These are phyloP conservation scores for Coracopsis vasa DNA, from an alignment of 2,113 vertebrate genomes.

Conservation along the genomic window DNA sequence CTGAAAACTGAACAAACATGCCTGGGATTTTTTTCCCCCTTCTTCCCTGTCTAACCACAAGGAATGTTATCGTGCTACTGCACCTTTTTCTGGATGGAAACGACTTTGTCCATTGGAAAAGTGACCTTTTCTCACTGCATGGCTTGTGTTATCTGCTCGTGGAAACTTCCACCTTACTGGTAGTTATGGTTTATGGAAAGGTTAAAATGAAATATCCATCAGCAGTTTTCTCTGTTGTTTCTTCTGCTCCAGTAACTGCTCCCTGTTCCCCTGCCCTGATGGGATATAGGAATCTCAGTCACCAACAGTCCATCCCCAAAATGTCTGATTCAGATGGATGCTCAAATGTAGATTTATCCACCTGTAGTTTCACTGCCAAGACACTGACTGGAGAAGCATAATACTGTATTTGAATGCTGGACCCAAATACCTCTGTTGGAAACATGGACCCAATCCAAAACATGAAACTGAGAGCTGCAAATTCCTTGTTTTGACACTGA, in stretches of 20 bases:
- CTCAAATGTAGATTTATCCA: neutral
- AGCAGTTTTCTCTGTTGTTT: neutral
- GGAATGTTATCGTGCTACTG: neutral
- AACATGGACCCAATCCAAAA: neutral
- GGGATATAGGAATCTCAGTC: neutral
- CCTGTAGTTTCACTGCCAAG: neutral
- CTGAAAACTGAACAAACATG: conserved; percentile 56
- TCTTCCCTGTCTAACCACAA: neutral
- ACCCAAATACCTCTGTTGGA: neutral
- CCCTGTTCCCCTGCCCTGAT: accelerated
- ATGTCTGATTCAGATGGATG: neutral
- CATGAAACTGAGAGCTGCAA: accelerated
- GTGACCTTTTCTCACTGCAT: neutral
- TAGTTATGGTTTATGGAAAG: neutral
- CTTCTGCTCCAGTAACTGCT: neutral
- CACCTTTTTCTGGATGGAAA: neutral
- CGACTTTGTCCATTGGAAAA: neutral
- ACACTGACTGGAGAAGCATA: neutral
- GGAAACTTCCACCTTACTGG: neutral
- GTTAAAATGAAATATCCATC: neutral
- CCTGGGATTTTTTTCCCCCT: neutral
- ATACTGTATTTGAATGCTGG: neutral
- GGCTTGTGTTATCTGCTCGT: neutral
- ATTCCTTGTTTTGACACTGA: neutral
- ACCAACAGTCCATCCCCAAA: no score